A percentile compares a stretch with the other conserved stretches of the same genome.
Conservation (phyloP, 1,140 invertebrate species). For the Sitobion miscanthi region DNA sequence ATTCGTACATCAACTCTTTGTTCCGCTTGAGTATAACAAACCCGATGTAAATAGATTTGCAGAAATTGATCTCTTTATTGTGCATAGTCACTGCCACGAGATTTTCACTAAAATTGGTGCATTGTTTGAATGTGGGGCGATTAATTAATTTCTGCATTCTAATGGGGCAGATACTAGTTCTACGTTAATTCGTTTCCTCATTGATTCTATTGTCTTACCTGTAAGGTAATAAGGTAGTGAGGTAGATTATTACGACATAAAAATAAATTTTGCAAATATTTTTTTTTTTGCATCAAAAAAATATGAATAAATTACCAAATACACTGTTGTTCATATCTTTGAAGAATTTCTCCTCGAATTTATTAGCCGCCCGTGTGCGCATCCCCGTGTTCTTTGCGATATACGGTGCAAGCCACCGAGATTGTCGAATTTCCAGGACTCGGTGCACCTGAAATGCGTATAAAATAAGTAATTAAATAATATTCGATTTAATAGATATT, state of each 20-base stretch:
- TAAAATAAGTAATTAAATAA: neutral
- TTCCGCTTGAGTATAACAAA: neutral
- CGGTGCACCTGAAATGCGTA: conserved; percentile 37
- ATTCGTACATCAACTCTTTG: neutral
- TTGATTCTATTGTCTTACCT: neutral
- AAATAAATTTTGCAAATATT: too few relatives aligned
- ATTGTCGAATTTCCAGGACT: neutral
- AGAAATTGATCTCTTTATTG: neutral
- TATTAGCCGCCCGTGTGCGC: neutral
- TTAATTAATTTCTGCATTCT: neutral
- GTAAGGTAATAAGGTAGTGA: neutral
- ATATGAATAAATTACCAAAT: too few relatives aligned
- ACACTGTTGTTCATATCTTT: too few relatives aligned
- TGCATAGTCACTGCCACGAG: neutral
- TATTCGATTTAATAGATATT: too few relatives aligned
- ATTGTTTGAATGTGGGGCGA: neutral
- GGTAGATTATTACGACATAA: neutral
- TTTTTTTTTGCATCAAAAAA: too few relatives aligned
- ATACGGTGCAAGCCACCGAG: neutral
- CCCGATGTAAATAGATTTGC: neutral
- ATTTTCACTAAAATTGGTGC: neutral
- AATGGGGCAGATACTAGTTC: neutral
- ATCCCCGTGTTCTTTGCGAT: neutral
- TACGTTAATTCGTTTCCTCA: neutral
- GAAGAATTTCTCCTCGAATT: too few relatives aligned